Conservation (phyloP, 1,140 invertebrate genomes). For the Drosophila pandora region DNA sequence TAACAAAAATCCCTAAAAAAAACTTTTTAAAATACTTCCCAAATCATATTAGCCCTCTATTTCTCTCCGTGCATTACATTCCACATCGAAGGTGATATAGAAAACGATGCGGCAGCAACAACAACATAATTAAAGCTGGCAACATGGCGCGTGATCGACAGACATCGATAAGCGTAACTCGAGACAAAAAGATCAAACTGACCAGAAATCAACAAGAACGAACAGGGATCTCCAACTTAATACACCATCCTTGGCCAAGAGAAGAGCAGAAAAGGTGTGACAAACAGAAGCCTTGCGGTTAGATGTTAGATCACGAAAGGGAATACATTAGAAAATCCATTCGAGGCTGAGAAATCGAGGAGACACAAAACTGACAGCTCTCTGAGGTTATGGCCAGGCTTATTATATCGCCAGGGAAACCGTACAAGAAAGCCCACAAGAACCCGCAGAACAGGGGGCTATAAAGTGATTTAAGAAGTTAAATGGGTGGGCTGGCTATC, state of each 20-base stretch:
- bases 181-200: conserved; percentile 39
- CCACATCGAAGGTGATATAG: conserved; percentile 1
- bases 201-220: conserved; percentile 1
- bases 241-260: conserved; percentile 12
- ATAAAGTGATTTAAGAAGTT: too few relatives aligned
- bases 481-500: too few relatives aligned
- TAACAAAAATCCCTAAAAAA: too few relatives aligned
- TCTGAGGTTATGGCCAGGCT: conserved; percentile 12
- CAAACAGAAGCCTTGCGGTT: conserved; percentile 55
- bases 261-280: conserved; percentile 24
- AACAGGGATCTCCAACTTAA: conserved; percentile 6
- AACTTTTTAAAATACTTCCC: too few relatives aligned
- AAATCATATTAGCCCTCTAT: too few relatives aligned
- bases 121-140: conserved; percentile 78
- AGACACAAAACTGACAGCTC: neutral
- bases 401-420: conserved; percentile 6
- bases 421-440: conserved; percentile 1
- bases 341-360: neutral
- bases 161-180: conserved; percentile 66
- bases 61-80: neutral
- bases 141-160: conserved; percentile 78
- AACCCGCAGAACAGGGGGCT: neutral
- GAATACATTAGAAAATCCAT: conserved; percentile 31
- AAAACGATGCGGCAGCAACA: conserved; percentile 23
- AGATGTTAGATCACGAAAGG: conserved; percentile 38